phyloP scores from a whole-genome alignment of 2,888 invertebrate genomes.

The Gortyna flavago region DNA sequence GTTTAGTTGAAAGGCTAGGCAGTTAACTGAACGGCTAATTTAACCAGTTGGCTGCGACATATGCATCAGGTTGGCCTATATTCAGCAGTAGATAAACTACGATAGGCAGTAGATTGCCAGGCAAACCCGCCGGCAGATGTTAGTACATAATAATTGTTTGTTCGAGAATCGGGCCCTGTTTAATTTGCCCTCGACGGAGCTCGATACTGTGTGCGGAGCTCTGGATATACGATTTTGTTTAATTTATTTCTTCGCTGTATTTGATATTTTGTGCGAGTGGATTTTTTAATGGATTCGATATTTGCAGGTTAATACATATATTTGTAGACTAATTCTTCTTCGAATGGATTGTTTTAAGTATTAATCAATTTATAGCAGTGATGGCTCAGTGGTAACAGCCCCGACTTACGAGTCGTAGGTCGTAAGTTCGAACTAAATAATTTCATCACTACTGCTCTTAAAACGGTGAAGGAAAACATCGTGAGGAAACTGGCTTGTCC shows the following conservation, averaged over 20 bases:
- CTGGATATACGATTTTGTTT: conserved; percentile 52
- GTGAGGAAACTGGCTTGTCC: not conserved
- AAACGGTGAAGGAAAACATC: too few species aligned
- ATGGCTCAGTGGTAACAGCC: not conserved
- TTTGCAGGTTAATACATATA: not conserved
- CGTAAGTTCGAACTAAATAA: not conserved
- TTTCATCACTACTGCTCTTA: not conserved
- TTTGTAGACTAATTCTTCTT: not conserved
- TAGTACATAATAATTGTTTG: conserved; percentile 56
- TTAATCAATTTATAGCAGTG: not conserved
- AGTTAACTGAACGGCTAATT: too few species aligned
- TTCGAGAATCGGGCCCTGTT: conserved; percentile 54
- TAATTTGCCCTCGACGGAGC: conserved; percentile 56
- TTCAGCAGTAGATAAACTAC: conserved; percentile 22
- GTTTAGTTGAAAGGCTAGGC: too few species aligned
- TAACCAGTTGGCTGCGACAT: too few species aligned
- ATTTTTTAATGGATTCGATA: conserved; percentile 42
- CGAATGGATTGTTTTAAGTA: not conserved
- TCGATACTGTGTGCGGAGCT: conserved; percentile 47
- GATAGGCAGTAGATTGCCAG: conserved; percentile 9
- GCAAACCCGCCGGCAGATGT: conserved; percentile 8
- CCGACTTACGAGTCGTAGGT: not conserved
- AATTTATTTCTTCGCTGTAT: conserved; percentile 53
- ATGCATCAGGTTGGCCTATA: conserved; percentile 22
- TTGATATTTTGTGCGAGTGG: conserved; percentile 25